Evolutionary conservation across 2,888 invertebrate genomes (phyloP), one percentile per base, ranked within the genome.

Genomic region (Dasypolia templi): DNA sequence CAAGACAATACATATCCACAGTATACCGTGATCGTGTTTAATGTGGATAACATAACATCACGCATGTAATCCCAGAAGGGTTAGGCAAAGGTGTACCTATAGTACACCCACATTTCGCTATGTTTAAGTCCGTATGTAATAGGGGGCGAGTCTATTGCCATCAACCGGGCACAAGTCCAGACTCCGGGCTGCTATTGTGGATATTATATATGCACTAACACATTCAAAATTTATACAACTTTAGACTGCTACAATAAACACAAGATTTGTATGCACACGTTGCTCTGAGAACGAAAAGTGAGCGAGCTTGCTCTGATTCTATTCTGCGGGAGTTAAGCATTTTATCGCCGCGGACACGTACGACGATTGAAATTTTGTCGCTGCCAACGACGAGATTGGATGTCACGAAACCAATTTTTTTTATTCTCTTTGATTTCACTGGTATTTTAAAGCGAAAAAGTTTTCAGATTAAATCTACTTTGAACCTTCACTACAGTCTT

Each of bases 361-460:
- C 64, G 56, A 42, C 72, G 69, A 82, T 64, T 78, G 81, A 82
- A 78, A 78, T 70, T 58, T 76, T 70, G 66, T 53, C 59, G 51
- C 55, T 39, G 44, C 51, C 39, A 64, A 35, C 69, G 66, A 64
- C 51, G 56, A 68, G 53, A 81, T 81, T 81, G 79, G 66, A 81
- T 61, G 70, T 68, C 70, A 61, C 35, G 42, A 68, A 71, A 67
- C 35, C 53, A 55, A 22, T 73, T 71, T 35, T 64, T 58, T 32
- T 74, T 80, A 32, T 74, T 62, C 26, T 32, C 39, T 78, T 74
- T 58, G 17, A 19, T 80, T 11, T 14, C 2, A n/a, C 49, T 61
- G 35, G 14, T 46, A 51, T 58, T 35, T 66, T 14, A 56, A n/a
- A 44, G 62, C 22, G 29, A 26, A 55, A 72, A 59, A 42, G 26